Conservation (phyloP, 1,140 invertebrate species). For the Fragariocoptes setiger region DNA sequence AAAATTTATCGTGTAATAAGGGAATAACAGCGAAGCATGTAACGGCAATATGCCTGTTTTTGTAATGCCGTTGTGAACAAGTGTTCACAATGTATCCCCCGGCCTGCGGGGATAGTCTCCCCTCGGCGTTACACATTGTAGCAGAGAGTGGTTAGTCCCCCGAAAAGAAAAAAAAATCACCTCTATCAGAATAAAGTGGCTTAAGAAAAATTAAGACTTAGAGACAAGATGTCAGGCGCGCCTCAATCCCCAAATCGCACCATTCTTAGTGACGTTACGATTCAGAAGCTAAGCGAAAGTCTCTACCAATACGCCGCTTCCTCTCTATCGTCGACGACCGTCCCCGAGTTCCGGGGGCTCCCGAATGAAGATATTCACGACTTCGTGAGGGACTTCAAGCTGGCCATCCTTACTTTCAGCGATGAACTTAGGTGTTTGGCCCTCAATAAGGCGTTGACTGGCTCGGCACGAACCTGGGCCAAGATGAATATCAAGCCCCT, state of each 20-base stretch:
- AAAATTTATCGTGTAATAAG: no score
- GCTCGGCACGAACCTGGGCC: not conserved
- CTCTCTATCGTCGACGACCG: not conserved
- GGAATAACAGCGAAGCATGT: no score
- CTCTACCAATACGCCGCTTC: not conserved
- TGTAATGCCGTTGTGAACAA: no score
- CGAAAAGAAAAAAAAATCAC: not conserved
- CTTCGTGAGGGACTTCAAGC: not conserved
- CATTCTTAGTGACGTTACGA: not conserved
- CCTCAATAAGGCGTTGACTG: not conserved
- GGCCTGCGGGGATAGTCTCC: no score
- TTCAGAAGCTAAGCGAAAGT: no score
- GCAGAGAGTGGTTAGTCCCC: not conserved
- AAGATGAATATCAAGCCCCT: not conserved
- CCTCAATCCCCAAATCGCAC: not conserved
- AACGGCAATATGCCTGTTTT: no score
- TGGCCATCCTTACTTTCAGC: not conserved
- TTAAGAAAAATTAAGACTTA: not conserved
- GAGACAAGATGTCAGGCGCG: not conserved
- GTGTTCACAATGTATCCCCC: no score
- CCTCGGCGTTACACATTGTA: not conserved
- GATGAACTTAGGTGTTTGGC: not conserved
- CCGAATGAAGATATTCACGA: not conserved
- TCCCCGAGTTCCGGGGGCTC: not conserved
- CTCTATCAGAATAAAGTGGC: not conserved